Evolutionary conservation across 2,797 vertebrate species (phyloP).

Genomic region (Sebastes trivittatus): DNA sequence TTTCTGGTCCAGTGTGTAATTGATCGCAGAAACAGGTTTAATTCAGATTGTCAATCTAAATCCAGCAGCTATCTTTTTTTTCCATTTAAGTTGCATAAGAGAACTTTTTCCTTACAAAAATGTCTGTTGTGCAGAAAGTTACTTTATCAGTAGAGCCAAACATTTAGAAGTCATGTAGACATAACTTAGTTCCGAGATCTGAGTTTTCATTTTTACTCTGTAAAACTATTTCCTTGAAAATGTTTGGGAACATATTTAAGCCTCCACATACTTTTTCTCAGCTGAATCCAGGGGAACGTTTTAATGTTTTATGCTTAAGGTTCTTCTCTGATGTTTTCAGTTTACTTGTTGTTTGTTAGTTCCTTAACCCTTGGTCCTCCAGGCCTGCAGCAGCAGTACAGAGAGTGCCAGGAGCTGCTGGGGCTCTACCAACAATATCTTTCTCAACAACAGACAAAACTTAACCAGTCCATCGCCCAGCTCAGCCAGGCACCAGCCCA

Average conservation of each 20-base stretch:
- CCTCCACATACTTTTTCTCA: background rate
- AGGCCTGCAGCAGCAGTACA: constrained; percentile 96
- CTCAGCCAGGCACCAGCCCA: constrained; percentile 76
- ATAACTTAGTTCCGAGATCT: background rate
- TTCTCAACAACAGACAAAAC: constrained; percentile 93
- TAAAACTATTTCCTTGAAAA: background rate
- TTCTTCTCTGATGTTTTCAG: background rate
- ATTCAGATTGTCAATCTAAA: constrained; percentile 45
- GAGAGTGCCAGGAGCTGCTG: constrained; percentile 95
- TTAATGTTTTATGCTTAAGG: background rate
- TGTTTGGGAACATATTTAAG: background rate
- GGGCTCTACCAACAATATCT: constrained; percentile 95
- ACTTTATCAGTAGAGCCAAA: background rate
- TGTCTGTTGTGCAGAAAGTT: constrained; percentile 3
- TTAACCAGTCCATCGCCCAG: constrained; percentile 88
- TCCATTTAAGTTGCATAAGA: background rate
- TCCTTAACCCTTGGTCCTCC: constrained; percentile 80
- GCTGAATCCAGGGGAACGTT: background rate
- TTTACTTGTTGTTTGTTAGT: constrained; percentile 20
- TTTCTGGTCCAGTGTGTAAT: constrained; percentile 53
- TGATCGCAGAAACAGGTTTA: constrained; percentile 52
- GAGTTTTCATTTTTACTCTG: background rate
- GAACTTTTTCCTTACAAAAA: constrained; percentile 13
- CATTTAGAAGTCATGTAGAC: background rate
- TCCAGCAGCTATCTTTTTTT: constrained; percentile 21